Percentiles rank a stretch among this genome's conserved stretches.
Conservation (phyloP, 2,888 invertebrate genomes). For the Zaprionus lineosus region DNA sequence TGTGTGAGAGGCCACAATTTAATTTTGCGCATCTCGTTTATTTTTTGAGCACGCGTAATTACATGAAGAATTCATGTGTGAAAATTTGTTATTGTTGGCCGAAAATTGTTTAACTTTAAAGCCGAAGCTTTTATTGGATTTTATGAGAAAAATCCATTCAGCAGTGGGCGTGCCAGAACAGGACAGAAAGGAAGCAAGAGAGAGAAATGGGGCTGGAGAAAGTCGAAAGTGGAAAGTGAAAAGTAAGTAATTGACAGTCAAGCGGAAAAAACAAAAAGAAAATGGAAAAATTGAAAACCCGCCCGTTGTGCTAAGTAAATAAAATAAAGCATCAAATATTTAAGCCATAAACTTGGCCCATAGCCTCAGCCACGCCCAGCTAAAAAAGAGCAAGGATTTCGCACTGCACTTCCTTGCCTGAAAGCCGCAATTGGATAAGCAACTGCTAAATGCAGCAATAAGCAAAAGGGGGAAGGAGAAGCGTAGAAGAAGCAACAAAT, state of each 20-base stretch:
- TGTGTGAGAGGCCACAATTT: slow-evolving; percentile 39
- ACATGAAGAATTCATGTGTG: slow-evolving; percentile 66
- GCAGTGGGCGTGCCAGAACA: too few relatives aligned
- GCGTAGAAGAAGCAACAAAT: not conserved
- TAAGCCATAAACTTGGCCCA: slow-evolving; percentile 9
- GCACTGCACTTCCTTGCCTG: slow-evolving; percentile 19
- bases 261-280: slow-evolving; percentile 8
- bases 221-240: not conserved
- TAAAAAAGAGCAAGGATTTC: slow-evolving; percentile 22
- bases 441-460: slow-evolving; percentile 2
- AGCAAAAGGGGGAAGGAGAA: not conserved
- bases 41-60: slow-evolving; percentile 64
- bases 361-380: not conserved
- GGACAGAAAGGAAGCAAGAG: not conserved
- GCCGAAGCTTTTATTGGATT: slow-evolving; percentile 20
- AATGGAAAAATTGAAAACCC: slow-evolving; percentile 10
- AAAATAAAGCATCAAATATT: slow-evolving; percentile 35
- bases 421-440: slow-evolving; percentile 30
- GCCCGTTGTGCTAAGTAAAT: not conserved
- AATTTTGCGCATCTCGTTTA: slow-evolving; percentile 56
- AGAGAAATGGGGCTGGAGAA: not conserved
- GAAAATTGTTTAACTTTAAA: slow-evolving; percentile 21
- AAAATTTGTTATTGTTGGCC: slow-evolving; percentile 32
- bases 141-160: not conserved
- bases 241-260: slow-evolving; percentile 34